Conservation (phyloP, 2,113 vertebrate species). For the Caranx ignobilis region DNA sequence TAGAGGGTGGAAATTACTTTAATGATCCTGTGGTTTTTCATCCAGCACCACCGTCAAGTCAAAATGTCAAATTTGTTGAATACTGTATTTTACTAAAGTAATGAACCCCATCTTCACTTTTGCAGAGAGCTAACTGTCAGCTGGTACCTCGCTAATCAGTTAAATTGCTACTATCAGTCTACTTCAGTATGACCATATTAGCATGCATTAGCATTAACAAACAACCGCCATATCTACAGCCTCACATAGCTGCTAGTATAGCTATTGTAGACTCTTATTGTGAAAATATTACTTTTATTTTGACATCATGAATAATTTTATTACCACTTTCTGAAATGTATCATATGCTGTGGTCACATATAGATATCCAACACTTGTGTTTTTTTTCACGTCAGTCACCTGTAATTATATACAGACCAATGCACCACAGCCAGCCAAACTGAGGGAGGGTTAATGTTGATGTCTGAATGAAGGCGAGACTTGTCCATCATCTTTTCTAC, state of each 20-base stretch:
- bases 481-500: slow-evolving; percentile 13
- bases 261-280: no score
- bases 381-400: neutral
- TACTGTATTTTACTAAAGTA: no score
- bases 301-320: neutral
- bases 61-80: no score
- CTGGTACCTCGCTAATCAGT: neutral
- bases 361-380: neutral
- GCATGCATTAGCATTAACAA: neutral
- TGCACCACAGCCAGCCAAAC: no score
- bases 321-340: neutral
- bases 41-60: no score
- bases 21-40: no score
- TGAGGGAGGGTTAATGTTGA: slow-evolving; percentile 1
- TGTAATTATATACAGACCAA: neutral
- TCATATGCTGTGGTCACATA: neutral
- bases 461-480: neutral
- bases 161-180: neutral
- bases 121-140: neutral
- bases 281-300: neutral
- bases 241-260: neutral
- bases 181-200: neutral
- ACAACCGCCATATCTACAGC: neutral
- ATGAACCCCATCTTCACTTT: neutral
- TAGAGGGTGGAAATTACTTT: neutral